Percentiles rank a stretch among this genome's conserved stretches.
Conservation (phyloP, 35 echinoderm and acorn worm genomes). For the Patiria miniata region DNA sequence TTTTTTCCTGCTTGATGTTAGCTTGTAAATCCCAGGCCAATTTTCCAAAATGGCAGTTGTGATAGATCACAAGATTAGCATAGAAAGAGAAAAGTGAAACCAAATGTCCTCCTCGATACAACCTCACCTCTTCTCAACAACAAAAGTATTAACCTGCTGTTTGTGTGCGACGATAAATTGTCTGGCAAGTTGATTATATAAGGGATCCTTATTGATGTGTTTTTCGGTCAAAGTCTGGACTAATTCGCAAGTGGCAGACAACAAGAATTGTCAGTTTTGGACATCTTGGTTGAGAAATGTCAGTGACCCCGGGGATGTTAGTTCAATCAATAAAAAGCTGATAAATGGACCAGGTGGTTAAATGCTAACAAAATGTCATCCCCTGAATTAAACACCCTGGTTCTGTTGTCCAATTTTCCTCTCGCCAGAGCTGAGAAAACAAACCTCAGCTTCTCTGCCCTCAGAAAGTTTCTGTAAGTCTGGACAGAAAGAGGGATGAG, state of each 20-base stretch:
- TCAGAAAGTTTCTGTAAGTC: too few relatives aligned
- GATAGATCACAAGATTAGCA: too few relatives aligned
- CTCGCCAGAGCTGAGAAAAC: not conserved
- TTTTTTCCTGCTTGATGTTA: too few relatives aligned
- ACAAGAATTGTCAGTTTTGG: not conserved
- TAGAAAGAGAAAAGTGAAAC: too few relatives aligned
- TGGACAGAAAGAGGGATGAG: too few relatives aligned
- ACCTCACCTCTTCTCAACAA: not conserved
- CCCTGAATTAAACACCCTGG: not conserved
- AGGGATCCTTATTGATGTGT: not conserved
- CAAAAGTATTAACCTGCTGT: not conserved
- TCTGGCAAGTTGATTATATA: not conserved
- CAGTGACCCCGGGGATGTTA: constrained; percentile 8
- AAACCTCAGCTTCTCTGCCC: not conserved
- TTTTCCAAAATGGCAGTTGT: too few relatives aligned
- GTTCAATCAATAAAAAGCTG: not conserved
- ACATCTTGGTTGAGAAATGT: not conserved
- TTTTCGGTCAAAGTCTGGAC: not conserved
- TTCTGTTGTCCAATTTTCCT: not conserved
- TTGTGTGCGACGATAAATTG: not conserved
- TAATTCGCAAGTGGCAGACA: not conserved
- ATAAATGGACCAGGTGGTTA: constrained; percentile 2
- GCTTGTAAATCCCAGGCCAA: too few relatives aligned
- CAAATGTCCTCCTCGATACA: not conserved
- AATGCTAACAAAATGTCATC: not conserved